Percentiles rank a stretch among this genome's conserved stretches.
Conservation (phyloP, 2,797 vertebrate species). For the Helicolenus hilgendorfi region DNA sequence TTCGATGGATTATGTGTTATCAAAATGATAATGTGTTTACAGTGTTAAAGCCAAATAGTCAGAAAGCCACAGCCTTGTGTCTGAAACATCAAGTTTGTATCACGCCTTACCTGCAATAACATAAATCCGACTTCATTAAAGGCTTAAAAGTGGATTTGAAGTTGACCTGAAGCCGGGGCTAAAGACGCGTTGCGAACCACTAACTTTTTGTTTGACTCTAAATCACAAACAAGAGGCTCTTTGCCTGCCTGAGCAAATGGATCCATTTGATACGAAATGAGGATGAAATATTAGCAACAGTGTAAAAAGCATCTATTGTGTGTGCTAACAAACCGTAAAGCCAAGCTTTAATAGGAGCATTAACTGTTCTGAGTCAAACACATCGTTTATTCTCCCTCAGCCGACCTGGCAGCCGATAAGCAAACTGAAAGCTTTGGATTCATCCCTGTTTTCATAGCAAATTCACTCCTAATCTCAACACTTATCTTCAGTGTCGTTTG, state of each 20-base stretch:
- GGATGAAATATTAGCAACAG: conserved; percentile 58
- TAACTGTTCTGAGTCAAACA: conserved; percentile 70
- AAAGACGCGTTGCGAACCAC: not conserved
- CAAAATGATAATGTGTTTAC: conserved; percentile 2
- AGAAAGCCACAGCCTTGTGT: conserved; percentile 25
- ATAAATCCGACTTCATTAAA: not conserved
- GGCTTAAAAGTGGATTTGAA: not conserved
- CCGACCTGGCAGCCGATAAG: conserved; percentile 37
- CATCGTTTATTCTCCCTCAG: conserved; percentile 48
- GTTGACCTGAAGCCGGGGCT: not conserved
- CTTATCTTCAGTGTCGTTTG: conserved; percentile 37
- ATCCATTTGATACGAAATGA: conserved; percentile 35
- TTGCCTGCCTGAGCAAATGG: conserved; percentile 31
- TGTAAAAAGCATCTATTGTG: conserved; percentile 74
- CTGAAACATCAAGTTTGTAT: not conserved
- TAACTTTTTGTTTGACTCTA: conserved; percentile 8
- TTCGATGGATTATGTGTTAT: not conserved
- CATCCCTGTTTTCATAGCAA: conserved; percentile 73
- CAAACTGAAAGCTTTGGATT: conserved; percentile 64
- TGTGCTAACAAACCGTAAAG: conserved; percentile 69
- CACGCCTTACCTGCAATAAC: not conserved
- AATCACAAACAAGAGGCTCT: conserved; percentile 38
- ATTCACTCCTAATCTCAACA: conserved; percentile 66
- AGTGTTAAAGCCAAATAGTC: conserved; percentile 26
- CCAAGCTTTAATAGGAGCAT: conserved; percentile 72